Evolutionary conservation across 2,797 vertebrate genomes (phyloP).

Genomic region (Tragelaphus oryx): DNA sequence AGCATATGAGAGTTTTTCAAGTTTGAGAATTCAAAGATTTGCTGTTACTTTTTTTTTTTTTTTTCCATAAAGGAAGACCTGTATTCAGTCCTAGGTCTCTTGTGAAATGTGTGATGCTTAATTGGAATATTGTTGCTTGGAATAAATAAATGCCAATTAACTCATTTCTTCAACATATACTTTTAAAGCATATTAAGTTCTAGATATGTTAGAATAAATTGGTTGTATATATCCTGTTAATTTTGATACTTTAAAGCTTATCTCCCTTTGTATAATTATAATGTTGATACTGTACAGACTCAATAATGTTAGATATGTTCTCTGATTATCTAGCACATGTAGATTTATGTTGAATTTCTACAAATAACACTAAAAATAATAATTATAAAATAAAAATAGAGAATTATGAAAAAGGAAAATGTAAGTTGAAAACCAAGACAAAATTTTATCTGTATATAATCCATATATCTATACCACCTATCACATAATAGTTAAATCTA

Average conservation of each 20-base stretch:
- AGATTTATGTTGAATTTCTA: background rate
- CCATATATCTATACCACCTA: background rate
- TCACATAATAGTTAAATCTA: background rate
- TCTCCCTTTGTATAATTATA: background rate
- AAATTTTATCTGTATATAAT: background rate
- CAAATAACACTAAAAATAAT: background rate
- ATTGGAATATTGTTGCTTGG: background rate
- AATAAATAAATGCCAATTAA: slow-evolving; percentile 17
- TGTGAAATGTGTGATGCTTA: background rate
- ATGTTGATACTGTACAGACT: background rate
- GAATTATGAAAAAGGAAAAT: background rate
- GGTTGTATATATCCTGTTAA: background rate
- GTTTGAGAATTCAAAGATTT: slow-evolving; percentile 1
- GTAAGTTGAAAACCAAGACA: background rate
- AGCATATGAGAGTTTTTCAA: too few species aligned
- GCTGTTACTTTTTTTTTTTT: background rate
- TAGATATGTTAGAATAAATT: background rate
- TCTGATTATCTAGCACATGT: background rate
- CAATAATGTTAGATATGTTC: background rate
- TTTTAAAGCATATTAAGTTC: background rate
- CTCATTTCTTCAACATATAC: background rate
- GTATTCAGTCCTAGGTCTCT: background rate
- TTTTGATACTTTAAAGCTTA: background rate
- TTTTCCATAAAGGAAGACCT: background rate
- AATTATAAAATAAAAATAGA: background rate